Percentiles rank a stretch among this genome's conserved stretches.
These are phyloP conservation scores for Trialeurodes vaporariorum DNA, from an alignment of 1,140 invertebrate genomes.

Conservation along the genomic window DNA sequence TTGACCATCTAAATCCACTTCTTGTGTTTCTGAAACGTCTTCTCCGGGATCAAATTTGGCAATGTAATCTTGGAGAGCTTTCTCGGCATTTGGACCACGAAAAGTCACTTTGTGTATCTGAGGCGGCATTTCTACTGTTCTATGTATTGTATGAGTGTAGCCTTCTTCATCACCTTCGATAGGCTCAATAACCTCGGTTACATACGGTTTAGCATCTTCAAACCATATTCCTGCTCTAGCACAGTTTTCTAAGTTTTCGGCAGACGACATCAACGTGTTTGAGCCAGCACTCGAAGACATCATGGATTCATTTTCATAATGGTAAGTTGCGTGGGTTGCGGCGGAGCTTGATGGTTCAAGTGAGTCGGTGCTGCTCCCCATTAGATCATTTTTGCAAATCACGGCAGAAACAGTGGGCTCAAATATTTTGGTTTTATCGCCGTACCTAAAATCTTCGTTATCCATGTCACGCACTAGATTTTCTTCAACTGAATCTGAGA, in stretches of 20 bases:
- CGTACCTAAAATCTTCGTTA: conserved; percentile 10
- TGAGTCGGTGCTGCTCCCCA: conserved; percentile 54
- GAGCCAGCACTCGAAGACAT: conserved; percentile 68
- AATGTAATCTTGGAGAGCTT: conserved; percentile 38
- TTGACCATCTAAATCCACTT: conserved; percentile 39
- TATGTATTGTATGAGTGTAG: conserved; percentile 36
- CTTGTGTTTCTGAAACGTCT: conserved; percentile 37
- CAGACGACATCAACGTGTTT: conserved; percentile 57
- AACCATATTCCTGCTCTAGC: conserved; percentile 34
- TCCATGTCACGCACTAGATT: conserved; percentile 12
- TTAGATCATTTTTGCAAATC: conserved; percentile 24
- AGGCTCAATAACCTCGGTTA: conserved; percentile 39
- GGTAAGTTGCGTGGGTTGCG: conserved; percentile 68
- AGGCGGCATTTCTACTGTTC: conserved; percentile 38
- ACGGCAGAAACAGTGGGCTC: conserved; percentile 9
- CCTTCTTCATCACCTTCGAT: conserved; percentile 24
- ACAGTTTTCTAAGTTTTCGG: conserved; percentile 45
- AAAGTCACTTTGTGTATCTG: conserved; percentile 43
- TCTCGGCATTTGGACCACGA: conserved; percentile 39
- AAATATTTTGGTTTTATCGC: conserved; percentile 6
- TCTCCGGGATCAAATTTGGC: conserved; percentile 40
- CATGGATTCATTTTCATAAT: conserved; percentile 65
- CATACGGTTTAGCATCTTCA: conserved; percentile 34
- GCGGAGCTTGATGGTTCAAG: conserved; percentile 58
- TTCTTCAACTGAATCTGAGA: neutral